phyloP scores from a whole-genome alignment of 2,797 vertebrate genomes.

The Premnoplex brunnescens region DNA sequence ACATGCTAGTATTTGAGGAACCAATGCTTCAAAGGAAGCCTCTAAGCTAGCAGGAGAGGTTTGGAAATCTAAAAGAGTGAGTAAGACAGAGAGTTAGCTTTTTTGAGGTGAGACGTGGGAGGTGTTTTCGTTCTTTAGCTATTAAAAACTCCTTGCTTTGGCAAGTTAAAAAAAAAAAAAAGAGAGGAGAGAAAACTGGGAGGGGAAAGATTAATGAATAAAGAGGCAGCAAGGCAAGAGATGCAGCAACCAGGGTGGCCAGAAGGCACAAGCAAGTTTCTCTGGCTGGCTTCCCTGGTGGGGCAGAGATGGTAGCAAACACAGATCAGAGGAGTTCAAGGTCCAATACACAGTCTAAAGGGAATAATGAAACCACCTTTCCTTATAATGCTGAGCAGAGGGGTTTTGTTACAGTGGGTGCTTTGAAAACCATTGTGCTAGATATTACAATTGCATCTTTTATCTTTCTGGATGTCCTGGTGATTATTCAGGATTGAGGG shows the following conservation, averaged over 20 bases:
- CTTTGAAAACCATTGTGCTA: neutral
- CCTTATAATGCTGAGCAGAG: neutral
- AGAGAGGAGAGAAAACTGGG: neutral
- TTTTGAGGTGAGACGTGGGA: conserved; percentile 52
- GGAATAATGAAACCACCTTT: neutral
- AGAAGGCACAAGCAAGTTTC: neutral
- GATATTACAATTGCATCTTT: neutral
- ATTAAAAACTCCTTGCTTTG: conserved; percentile 60
- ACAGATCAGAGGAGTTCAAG: neutral
- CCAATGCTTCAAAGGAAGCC: conserved; percentile 39
- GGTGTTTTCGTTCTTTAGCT: conserved; percentile 57
- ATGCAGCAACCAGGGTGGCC: neutral
- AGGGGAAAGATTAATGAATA: conserved; percentile 35
- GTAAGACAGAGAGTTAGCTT: conserved; percentile 60
- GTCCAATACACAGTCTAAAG: neutral
- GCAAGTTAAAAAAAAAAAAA: neutral
- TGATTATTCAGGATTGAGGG: neutral
- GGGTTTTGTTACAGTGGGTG: neutral
- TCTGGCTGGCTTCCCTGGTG: neutral
- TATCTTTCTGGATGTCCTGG: neutral
- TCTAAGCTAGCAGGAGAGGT: conserved; percentile 25
- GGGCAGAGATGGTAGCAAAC: neutral
- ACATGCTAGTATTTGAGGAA: conserved; percentile 18
- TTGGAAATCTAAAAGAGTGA: conserved; percentile 47
- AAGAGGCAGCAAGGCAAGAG: neutral